Evolutionary conservation across 2,113 vertebrate species (phyloP), one percentile per base, ranked within the genome.

Genomic region (Sclerurus mexicanus): DNA sequence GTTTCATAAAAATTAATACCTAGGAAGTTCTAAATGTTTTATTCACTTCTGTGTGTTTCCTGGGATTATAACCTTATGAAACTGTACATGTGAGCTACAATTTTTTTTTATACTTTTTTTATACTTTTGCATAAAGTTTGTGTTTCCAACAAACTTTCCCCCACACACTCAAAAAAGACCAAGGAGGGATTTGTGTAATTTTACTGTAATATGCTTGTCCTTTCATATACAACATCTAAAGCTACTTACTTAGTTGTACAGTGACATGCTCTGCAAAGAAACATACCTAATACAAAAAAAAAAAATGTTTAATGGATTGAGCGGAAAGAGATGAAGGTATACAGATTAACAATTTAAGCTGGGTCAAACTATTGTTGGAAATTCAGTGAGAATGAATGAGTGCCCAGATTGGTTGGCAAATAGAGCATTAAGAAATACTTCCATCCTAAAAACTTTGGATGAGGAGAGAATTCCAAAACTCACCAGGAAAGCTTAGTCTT

Each of bases 141-240:
- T 49, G 12, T 60, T 85, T 88, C 12, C 67, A 87, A 58, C 14
- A 85, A 49, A 2, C 3, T 49, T 77, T 7, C 0, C 7, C 2
- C 9, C 50, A 2, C 24, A 47, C 7, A 4, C 4, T 6, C 10
- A 1, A 17, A 39, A 35, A 47, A 20, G 39, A 7, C 0, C 10
- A 58, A 39, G 33, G 9, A 47, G 68, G 3, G 1, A 8, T 63
- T 69, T 62, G 4, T 52, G 9, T 42, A 24, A 47, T 76, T 67
- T 72, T 62, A 21, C 14, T 83, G 10, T 42, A 72, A 30, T 47
- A 56, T 27, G 3, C 10, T 79, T 56, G 72, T 42, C 3, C 2
- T 56, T 95, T 73, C 2, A 1, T 46, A 59, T 5, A 30, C 0
- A 2, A 14, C 17, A 56, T 53, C 7, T 56, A 49, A 68, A 15